These are phyloP conservation scores for Cerastis leucographa DNA, from an alignment of 2,888 invertebrate species.

Conservation along the genomic window DNA sequence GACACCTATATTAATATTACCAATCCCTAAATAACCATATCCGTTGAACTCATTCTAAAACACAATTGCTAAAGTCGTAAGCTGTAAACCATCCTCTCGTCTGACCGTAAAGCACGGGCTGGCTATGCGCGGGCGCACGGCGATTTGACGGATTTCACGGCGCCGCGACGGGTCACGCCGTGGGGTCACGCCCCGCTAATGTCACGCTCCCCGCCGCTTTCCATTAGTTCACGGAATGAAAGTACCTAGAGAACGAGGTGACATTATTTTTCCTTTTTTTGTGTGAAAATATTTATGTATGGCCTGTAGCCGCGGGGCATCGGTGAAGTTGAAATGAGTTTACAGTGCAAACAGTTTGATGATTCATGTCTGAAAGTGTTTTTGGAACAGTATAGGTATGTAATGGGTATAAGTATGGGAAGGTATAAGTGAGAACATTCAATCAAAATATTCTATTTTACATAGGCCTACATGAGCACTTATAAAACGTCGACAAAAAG, in stretches of 20 bases:
- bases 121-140: slow-evolving; percentile 86
- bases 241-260: slow-evolving; percentile 76
- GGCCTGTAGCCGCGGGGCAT: neutral
- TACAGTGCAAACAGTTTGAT: slow-evolving; percentile 5
- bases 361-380: neutral
- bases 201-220: slow-evolving; percentile 84
- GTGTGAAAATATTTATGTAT: slow-evolving; percentile 18
- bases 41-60: neutral
- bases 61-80: slow-evolving; percentile 51
- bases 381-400: neutral
- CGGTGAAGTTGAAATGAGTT: slow-evolving; percentile 12
- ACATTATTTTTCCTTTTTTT: slow-evolving; percentile 60
- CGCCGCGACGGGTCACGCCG: slow-evolving; percentile 83
- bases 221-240: slow-evolving; percentile 84
- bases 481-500: too few species aligned
- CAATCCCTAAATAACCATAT: neutral
- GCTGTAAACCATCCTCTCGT: slow-evolving; percentile 63
- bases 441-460: too few species aligned
- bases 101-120: slow-evolving; percentile 77
- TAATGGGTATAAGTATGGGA: neutral
- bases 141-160: slow-evolving; percentile 90
- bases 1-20: neutral
- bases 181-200: slow-evolving; percentile 86
- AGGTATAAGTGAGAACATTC: neutral
- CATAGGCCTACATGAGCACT: too few species aligned